Evolutionary conservation across 2,113 vertebrate genomes (phyloP), one percentile per base, ranked within the genome.

Genomic region (Hydrochoerus hydrochaeris): DNA sequence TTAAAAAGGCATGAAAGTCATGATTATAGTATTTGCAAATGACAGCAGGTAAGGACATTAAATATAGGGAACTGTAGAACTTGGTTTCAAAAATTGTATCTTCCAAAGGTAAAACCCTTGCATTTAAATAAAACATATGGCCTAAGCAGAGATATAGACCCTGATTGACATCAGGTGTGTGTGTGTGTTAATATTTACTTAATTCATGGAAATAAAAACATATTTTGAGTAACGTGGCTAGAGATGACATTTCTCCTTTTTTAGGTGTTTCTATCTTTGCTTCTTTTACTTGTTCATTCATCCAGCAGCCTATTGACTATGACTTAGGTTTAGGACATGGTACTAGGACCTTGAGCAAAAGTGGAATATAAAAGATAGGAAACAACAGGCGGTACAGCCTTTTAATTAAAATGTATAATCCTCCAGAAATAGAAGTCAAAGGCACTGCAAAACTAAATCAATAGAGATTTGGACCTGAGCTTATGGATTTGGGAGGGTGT

Each of bases 81-180:
- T 87, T 41, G 17, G 14, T 73, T 92, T 87, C 49, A 75, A 80
- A 92, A 75, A 24, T 38, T 73, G 12, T 30, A 17, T 52, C 60
- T 89, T 91, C 49, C 30, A 85, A 88, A 95, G 65, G 57, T 57
- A 57, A 95, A 95, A 75, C 22, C 24, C 71, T 88, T 65, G 73
- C 4, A 24, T 65, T 65, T 32, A 63, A 12, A 52, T 91, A n/a
- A 92, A 86, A 92, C 12, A 63, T 65, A 89, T 89, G 46, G 54
- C 46, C 24, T 71, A 78, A 88, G 67, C 46, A 94, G n/a, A 38
- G 24, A 92, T 38, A 24, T 20, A 75, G 2, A 91, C 20, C 10
- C 46, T 80, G 17, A 14, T 67, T 85, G 84, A 52, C 26, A 71
- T 44, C 71, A 82, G 28, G 91, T 44, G 67, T 57, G 17, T 57